Conservation (phyloP, 2,113 vertebrate genomes). For the Pseudonaja textilis region DNA sequence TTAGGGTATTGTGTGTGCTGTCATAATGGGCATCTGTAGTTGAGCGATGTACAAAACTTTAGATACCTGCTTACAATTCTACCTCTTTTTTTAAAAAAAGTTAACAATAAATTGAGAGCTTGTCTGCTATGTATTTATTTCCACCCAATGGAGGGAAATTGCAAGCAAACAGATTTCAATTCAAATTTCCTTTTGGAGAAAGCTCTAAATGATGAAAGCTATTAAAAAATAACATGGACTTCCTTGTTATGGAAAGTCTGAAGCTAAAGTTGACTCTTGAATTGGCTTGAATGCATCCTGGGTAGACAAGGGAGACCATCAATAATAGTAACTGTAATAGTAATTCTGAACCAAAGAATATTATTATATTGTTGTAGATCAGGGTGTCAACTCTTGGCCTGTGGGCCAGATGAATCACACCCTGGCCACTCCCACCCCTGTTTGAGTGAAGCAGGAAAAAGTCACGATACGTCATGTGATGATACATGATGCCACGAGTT, state of each 20-base stretch:
- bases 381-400: no score
- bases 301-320: not conserved
- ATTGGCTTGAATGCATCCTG: not conserved
- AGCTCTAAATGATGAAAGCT: not conserved
- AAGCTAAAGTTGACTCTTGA: not conserved
- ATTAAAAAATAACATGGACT: not conserved
- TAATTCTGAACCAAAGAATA: not conserved
- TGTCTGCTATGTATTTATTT: conserved; percentile 43
- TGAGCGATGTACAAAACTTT: conserved; percentile 57
- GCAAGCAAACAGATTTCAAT: not conserved
- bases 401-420: no score
- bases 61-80: conserved; percentile 53
- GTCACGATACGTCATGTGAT: no score
- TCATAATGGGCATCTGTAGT: conserved; percentile 62
- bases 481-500: no score
- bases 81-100: not conserved
- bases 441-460: no score
- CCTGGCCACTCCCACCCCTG: no score
- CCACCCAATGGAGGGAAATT: not conserved
- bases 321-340: not conserved
- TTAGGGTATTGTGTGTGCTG: conserved; percentile 74
- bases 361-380: not conserved
- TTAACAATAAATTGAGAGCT: conserved; percentile 48
- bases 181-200: not conserved
- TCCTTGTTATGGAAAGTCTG: not conserved